A percentile compares a stretch with the other conserved stretches of the same genome.
phyloP scores from a whole-genome alignment of 2,888 invertebrate species.

The Ptychoptera albimana region DNA sequence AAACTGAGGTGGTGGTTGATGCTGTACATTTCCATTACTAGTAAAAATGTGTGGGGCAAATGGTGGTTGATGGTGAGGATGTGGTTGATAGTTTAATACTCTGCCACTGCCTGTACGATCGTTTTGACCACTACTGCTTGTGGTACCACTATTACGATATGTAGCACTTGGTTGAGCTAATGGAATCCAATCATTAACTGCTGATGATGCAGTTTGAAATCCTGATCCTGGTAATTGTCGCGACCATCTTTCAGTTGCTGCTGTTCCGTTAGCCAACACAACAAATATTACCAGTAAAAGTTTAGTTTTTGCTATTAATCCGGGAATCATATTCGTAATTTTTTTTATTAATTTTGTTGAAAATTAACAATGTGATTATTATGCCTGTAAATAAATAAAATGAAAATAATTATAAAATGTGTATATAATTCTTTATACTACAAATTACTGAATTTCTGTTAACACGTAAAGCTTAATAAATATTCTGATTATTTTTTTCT shows the following conservation, averaged over 20 bases:
- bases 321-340: too few relatives aligned
- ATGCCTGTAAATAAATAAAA: too few relatives aligned
- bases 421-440: too few relatives aligned
- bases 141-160: background rate
- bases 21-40: constrained; percentile 3
- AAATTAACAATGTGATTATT: too few relatives aligned
- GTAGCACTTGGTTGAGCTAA: constrained; percentile 23
- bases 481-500: too few relatives aligned
- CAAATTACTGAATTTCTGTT: too few relatives aligned
- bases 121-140: constrained; percentile 10
- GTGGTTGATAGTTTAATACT: constrained; percentile 19
- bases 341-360: too few relatives aligned
- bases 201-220: constrained; percentile 22
- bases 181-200: constrained; percentile 37
- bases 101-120: constrained; percentile 26
- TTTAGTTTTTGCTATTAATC: too few relatives aligned
- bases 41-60: background rate
- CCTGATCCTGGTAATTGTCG: constrained; percentile 23
- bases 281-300: too few relatives aligned
- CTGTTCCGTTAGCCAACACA: too few relatives aligned
- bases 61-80: constrained; percentile 10
- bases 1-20: constrained; percentile 16
- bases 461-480: too few relatives aligned
- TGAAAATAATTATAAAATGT: too few relatives aligned
- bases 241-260: constrained; percentile 20